Evolutionary conservation across 2,113 vertebrate genomes (phyloP).

Genomic region (Rostratula benghalensis): DNA sequence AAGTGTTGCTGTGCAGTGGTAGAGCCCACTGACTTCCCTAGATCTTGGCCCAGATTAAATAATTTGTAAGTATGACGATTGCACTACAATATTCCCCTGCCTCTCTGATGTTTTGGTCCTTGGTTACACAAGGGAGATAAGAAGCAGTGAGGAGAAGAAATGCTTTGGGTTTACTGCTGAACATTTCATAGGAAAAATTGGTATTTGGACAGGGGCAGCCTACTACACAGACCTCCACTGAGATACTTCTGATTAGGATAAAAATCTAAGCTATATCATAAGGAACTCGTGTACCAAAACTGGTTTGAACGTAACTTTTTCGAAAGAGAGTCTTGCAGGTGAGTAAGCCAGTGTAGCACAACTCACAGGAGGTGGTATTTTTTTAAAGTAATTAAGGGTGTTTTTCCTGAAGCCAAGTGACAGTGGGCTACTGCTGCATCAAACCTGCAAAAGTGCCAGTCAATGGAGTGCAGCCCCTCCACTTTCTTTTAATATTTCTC

Average conservation of each 20-base stretch:
- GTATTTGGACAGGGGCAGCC: rapidly evolving
- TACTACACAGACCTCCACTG: background rate
- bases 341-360: background rate
- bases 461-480: background rate
- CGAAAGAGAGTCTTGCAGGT: background rate
- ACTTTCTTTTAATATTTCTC: background rate
- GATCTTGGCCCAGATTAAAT: background rate
- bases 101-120: background rate
- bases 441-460: rapidly evolving
- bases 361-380: rapidly evolving
- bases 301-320: background rate
- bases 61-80: rapidly evolving
- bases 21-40: background rate
- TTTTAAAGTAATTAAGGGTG: background rate
- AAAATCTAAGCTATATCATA: background rate
- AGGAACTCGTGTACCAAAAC: background rate
- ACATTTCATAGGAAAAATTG: background rate
- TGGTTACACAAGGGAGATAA: background rate
- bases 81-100: no score
- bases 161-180: background rate
- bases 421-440: background rate
- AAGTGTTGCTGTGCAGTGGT: background rate
- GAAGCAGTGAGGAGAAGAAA: background rate
- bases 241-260: background rate
- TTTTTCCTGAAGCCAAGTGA: background rate